Evolutionary conservation across 1,140 invertebrate genomes (phyloP), one percentile per base, ranked within the genome.

Genomic region (Drosophila malerkotliana): DNA sequence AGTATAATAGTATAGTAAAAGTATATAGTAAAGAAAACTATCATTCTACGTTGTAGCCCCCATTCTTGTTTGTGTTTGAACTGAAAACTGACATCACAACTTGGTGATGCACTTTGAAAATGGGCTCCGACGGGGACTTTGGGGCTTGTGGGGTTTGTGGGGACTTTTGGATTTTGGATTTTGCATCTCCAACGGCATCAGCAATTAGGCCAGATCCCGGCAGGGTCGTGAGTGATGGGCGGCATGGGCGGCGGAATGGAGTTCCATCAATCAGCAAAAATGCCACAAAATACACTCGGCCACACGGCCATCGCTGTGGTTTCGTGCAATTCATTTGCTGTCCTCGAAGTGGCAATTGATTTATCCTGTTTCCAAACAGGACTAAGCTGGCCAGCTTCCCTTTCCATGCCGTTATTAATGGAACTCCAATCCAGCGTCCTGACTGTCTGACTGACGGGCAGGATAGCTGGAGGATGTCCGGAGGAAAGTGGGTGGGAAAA

Each of bases 311-410:
- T 26, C 37, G 51, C 28, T 32, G 51, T 32, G 28, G 30, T 52
- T 52, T 5, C 34, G 34, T 56, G 15, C 41, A 39, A 56, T 69
- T 69, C 51, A 69, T 68, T 69, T 69, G 15, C 15, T 39, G 49
- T 48, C 30, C 66, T 55, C 39, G 26, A 39, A 55, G 24, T 47
- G 62, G 66, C 49, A 67, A 69, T 69, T 69, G 66, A 69, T 68
- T 68, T 64, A 54, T 45, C 7, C 48, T 14, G 1, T 28, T n/a
- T 4, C 30, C 44, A 14, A 18, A 37, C 41, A 44, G 41, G 41
- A 44, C 41, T 9, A 47, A 47, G 6, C 49, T 3, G n/a, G 4
- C 53, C 41, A 44, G 34, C 41, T 7, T 18, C 41, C 41, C n/a
- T n/a, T 6, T 7, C 41, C 41, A 44, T 44, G 2, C 41, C 14